Evolutionary conservation across 2,113 vertebrate genomes (phyloP).

Genomic region (Callopanchax toddi): DNA sequence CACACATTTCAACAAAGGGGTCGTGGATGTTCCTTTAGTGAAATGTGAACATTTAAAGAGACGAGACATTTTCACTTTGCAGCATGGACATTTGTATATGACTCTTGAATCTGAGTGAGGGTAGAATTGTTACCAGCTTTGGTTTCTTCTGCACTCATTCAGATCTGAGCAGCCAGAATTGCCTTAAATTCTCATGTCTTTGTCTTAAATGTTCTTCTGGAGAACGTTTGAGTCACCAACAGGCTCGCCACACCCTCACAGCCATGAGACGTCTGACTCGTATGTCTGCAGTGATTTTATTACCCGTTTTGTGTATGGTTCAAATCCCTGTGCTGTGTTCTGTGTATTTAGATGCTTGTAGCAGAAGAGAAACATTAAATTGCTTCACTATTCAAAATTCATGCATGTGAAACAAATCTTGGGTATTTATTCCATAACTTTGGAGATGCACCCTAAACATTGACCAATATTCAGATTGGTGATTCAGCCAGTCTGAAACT

Average conservation of each 20-base stretch:
- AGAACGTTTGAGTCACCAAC: slow-evolving; percentile 7
- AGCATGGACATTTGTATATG: slow-evolving; percentile 25
- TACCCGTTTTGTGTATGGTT: slow-evolving; percentile 1
- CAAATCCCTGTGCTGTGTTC: neutral
- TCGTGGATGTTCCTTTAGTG: neutral
- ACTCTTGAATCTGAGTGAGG: slow-evolving; percentile 4
- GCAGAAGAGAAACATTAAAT: too few species aligned
- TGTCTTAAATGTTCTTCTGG: slow-evolving; percentile 16
- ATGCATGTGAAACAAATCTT: slow-evolving; percentile 1
- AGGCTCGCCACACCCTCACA: neutral
- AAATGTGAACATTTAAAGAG: slow-evolving; percentile 23
- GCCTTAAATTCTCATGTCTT: slow-evolving; percentile 37
- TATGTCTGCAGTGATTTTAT: slow-evolving; percentile 4
- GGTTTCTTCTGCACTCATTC: slow-evolving; percentile 11
- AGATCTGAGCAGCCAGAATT: slow-evolving; percentile 14
- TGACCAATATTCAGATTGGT: too few species aligned
- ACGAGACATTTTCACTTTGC: slow-evolving; percentile 8
- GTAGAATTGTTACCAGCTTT: slow-evolving; percentile 7
- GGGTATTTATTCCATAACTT: neutral
- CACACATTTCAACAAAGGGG: slow-evolving; percentile 21
- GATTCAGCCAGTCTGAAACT: too few species aligned
- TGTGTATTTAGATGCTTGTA: neutral
- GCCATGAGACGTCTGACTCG: neutral
- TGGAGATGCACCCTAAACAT: too few species aligned
- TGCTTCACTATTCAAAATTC: slow-evolving; percentile 18